Base-by-base conservation (phyloP, 2,888 invertebrate genomes). In the Meta bourneti region DNA sequence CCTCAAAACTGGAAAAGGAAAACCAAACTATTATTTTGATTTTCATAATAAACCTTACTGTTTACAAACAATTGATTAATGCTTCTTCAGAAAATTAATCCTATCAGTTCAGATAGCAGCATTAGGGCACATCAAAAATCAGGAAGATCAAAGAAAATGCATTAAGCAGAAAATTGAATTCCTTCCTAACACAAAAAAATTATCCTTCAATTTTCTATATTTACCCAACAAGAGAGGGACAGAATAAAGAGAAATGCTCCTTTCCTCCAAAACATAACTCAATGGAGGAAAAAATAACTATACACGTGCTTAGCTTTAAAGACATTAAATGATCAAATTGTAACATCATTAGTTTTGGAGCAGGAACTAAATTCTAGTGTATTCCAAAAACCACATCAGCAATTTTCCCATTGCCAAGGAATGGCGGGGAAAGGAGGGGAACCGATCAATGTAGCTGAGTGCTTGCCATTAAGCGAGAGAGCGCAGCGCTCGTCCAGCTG, bases 281-380 rank as follows among this genome's bases (percentile, higher is more conserved):
- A 72, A 77, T 19, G n/a, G 20, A 54, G 54, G 11, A n/a, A 20
- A 51, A 80, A 80, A 84, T 51, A 78, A 77, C 34, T 48, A 70
- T 51, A 82, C 51, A 77, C 83, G 51, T 75, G 74, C 80, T 85
- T 86, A 86, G 90, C 90, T 86, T 86, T 87, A 90, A 77, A 88
- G 91, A 88, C 91, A 88, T 85, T 91, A 88, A 91, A 91, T 80
- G 91, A 91, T 91, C 91, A 91, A 91, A 85, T 88, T 88, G 88
- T 84, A 88, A 80, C 91, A 84, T 91, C 91, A 88, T 91, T 91
- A 86, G 91, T 91, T 91, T 49, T 70, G 19, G 83, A 71, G 71
- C 61, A 74, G 71, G 89, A 77, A 85, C 85, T 49, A 61, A 77
- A 69, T 80, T 85, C 74, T 80, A 70, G 69, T 71, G 83, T 72